Evolutionary conservation across 2,797 vertebrate species (phyloP).

Genomic region (Pogonophryne albipinna): DNA sequence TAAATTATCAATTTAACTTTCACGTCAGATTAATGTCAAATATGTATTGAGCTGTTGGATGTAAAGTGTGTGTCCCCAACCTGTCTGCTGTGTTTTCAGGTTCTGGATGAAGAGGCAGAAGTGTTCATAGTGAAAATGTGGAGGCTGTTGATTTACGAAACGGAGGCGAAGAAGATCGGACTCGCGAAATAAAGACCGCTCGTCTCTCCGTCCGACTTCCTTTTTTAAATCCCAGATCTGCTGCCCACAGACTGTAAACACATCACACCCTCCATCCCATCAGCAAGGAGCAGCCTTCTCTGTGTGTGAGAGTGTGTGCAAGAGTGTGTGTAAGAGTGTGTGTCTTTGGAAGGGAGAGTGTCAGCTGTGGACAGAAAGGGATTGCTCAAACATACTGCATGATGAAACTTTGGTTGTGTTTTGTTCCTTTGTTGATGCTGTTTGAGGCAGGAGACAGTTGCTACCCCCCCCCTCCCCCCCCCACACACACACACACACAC

Average conservation of each 20-base stretch:
- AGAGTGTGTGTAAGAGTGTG: slow-evolving; percentile 27
- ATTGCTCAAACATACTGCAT: slow-evolving; percentile 77
- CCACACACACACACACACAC: slow-evolving; percentile 1
- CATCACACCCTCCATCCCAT: slow-evolving; percentile 66
- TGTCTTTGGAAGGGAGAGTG: slow-evolving; percentile 45
- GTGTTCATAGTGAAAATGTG: slow-evolving; percentile 99
- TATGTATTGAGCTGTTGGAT: not conserved
- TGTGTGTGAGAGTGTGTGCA: slow-evolving; percentile 32
- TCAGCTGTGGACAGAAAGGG: slow-evolving; percentile 53
- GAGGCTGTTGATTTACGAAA: slow-evolving; percentile 99
- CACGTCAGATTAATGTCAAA: not conserved
- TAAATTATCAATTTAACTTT: not conserved
- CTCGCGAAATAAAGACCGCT: slow-evolving; percentile 91
- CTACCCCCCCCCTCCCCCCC: slow-evolving; percentile 42
- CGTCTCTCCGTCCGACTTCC: slow-evolving; percentile 45
- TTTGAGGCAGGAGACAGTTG: slow-evolving; percentile 44
- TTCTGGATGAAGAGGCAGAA: slow-evolving; percentile 99
- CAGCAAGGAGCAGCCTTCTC: slow-evolving; percentile 71
- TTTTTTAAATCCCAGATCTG: slow-evolving; percentile 40
- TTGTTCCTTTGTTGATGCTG: slow-evolving; percentile 37
- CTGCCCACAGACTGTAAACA: slow-evolving; percentile 60
- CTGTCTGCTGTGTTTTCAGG: slow-evolving; percentile 80
- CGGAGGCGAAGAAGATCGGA: slow-evolving; percentile 99
- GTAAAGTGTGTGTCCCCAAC: not conserved
- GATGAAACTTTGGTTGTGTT: slow-evolving; percentile 65